phyloP scores from a whole-genome alignment of 1,140 invertebrate species.

The Diorhabda carinulata region DNA sequence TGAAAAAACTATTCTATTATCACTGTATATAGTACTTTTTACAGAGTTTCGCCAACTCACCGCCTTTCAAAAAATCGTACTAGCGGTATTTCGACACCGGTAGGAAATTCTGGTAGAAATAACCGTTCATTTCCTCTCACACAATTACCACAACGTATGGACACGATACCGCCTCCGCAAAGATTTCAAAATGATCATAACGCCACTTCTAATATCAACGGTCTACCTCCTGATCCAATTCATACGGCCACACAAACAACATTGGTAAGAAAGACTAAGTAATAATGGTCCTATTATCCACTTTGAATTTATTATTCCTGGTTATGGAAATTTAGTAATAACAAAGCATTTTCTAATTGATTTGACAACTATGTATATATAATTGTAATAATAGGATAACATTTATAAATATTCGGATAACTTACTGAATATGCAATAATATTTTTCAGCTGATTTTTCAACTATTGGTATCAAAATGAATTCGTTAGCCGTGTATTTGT shows the following conservation, averaged over 20 bases:
- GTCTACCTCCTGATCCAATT: constrained; percentile 33
- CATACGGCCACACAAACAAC: constrained; percentile 64
- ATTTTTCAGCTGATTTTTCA: no score
- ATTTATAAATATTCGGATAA: no score
- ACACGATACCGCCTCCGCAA: constrained; percentile 40
- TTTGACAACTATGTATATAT: no score
- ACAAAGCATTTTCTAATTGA: no score
- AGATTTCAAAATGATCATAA: constrained; percentile 37
- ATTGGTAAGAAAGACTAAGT: constrained; percentile 56
- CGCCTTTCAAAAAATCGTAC: constrained; percentile 50
- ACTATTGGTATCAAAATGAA: no score
- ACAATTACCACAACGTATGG: constrained; percentile 32
- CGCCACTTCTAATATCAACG: constrained; percentile 31
- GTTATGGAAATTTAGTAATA: no score
- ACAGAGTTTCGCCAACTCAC: constrained; percentile 32
- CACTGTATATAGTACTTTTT: constrained; percentile 15
- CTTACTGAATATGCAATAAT: no score
- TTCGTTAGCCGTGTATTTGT: no score
- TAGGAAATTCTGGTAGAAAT: constrained; percentile 47
- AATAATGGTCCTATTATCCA: background rate
- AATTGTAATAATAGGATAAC: no score
- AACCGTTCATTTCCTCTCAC: constrained; percentile 41
- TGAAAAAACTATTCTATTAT: background rate
- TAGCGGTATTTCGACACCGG: constrained; percentile 40
- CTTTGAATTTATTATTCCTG: no score